phyloP scores from a whole-genome alignment of 2,113 vertebrate genomes.

The Tringa solitaria region DNA sequence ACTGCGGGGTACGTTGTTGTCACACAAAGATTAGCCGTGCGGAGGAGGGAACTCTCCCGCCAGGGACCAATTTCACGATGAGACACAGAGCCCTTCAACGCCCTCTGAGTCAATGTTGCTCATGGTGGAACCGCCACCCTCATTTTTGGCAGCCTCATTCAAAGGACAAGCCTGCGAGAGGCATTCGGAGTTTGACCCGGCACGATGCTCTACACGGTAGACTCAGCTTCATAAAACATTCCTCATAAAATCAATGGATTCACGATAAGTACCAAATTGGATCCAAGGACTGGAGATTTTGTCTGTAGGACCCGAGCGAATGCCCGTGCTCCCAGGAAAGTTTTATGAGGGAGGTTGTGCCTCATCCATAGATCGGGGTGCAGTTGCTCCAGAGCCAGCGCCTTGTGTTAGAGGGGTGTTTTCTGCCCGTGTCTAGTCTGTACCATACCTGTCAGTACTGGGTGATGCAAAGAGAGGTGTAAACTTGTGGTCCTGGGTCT shows the following conservation, averaged over 20 bases:
- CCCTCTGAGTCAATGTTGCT: fast-evolving
- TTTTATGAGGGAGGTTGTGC: neutral
- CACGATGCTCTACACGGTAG: fast-evolving
- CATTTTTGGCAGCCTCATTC: neutral
- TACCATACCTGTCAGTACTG: neutral
- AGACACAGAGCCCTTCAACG: neutral
- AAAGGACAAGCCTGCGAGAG: neutral
- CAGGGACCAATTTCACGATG: neutral
- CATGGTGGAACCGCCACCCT: neutral
- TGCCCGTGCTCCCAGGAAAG: no score
- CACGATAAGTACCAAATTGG: fast-evolving
- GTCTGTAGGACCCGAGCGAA: neutral
- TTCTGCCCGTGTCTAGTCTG: neutral
- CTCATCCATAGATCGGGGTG: fast-evolving
- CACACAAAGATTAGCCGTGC: neutral
- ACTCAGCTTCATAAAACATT: neutral
- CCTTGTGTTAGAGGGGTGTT: neutral
- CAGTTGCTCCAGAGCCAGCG: neutral
- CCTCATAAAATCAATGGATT: neutral
- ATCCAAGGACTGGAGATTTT: neutral
- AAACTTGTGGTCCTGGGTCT: neutral
- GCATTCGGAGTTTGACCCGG: neutral
- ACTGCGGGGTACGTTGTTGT: neutral
- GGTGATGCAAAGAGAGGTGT: neutral
- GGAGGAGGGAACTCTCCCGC: neutral